Percentiles rank a stretch among this genome's conserved stretches.
Conservation (phyloP, 1,140 invertebrate species). For the Drosophila varians region DNA sequence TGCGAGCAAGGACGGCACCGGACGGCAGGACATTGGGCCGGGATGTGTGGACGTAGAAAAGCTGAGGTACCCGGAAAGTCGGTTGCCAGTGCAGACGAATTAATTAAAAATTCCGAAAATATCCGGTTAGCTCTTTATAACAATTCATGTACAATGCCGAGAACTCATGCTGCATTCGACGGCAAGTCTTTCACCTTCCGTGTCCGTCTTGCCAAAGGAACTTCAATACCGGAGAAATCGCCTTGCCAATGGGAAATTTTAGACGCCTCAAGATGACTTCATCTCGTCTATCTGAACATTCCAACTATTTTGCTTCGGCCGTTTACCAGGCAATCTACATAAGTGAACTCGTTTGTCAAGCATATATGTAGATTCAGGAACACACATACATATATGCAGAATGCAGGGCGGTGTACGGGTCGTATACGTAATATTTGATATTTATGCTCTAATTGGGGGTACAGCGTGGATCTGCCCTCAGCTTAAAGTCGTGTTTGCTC, state of each 20-base stretch:
- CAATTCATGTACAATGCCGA: constrained; percentile 69
- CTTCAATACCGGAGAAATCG: constrained; percentile 54
- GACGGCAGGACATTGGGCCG: constrained; percentile 39
- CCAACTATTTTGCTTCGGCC: constrained; percentile 38
- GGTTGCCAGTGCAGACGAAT: constrained; percentile 50
- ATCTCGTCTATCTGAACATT: constrained; percentile 31
- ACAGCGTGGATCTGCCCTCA: constrained; percentile 17
- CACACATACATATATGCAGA: constrained; percentile 12
- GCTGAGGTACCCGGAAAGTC: constrained; percentile 1
- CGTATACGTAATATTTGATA: constrained; percentile 64
- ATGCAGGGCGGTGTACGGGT: constrained; percentile 10
- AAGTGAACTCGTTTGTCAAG: constrained; percentile 49
- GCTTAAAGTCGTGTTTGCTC: constrained; percentile 31
- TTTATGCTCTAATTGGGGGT: constrained; percentile 61
- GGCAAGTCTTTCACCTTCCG: constrained; percentile 35
- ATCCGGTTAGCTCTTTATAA: constrained; percentile 81
- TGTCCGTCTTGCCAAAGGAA: constrained; percentile 9
- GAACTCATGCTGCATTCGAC: constrained; percentile 48
- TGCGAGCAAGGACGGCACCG: constrained; percentile 41
- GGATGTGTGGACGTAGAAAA: constrained; percentile 40
- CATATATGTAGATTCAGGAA: not conserved
- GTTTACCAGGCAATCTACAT: constrained; percentile 45
- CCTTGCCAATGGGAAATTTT: not conserved
- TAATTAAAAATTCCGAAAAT: constrained; percentile 82
- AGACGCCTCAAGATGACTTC: constrained; percentile 41